These are phyloP conservation scores for Pogonognathellus flavescens DNA, from an alignment of 1,140 invertebrate genomes.

Conservation along the genomic window DNA sequence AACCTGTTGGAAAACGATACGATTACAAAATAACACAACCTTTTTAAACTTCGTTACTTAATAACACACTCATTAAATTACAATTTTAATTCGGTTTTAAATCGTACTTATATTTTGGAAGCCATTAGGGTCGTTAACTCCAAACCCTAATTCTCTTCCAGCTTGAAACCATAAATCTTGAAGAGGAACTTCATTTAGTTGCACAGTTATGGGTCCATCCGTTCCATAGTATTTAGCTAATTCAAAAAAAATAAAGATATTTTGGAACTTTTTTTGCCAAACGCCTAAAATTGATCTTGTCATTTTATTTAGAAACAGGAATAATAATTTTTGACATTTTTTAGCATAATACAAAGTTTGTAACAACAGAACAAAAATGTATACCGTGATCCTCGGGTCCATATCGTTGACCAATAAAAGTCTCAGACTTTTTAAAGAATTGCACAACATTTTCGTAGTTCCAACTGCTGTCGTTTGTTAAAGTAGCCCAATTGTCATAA, in stretches of 20 bases:
- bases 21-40: too few species aligned
- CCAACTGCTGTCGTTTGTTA: background rate
- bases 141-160: background rate
- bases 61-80: too few species aligned
- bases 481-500: constrained; percentile 1
- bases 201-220: background rate
- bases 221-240: background rate
- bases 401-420: background rate
- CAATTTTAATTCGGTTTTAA: too few species aligned
- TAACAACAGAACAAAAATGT: too few species aligned
- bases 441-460: background rate
- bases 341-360: too few species aligned
- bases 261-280: too few species aligned
- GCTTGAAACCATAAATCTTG: background rate
- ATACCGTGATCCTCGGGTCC: background rate
- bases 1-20: too few species aligned
- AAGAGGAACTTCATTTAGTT: background rate
- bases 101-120: background rate
- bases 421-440: constrained; percentile 2
- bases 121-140: background rate
- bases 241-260: too few species aligned
- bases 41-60: too few species aligned
- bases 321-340: too few species aligned
- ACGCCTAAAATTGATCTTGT: too few species aligned
- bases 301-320: too few species aligned